phyloP scores from a whole-genome alignment of 53 echinoderm and acorn worm species.

The Stichopus horrens region DNA sequence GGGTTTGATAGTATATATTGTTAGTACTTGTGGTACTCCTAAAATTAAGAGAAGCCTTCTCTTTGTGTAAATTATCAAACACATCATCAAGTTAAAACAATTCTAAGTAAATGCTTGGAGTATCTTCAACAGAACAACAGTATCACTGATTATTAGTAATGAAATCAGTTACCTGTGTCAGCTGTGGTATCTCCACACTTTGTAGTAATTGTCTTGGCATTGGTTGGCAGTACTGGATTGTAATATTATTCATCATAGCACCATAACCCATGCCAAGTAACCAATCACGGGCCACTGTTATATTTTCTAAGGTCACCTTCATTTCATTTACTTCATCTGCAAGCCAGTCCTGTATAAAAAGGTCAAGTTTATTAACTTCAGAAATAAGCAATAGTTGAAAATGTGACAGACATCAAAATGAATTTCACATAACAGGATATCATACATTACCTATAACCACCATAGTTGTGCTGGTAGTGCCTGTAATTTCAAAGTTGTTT shows the following conservation, averaged over 20 bases:
- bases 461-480: no score
- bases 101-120: no score
- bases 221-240: slow-evolving; percentile 53
- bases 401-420: slow-evolving; percentile 2
- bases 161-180: slow-evolving; percentile 11
- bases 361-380: not conserved
- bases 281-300: slow-evolving; percentile 52
- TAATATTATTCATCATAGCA: slow-evolving; percentile 52
- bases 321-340: slow-evolving; percentile 47
- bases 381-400: not conserved
- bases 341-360: slow-evolving; percentile 28
- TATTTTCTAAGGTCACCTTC: slow-evolving; percentile 38
- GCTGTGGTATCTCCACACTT: slow-evolving; percentile 54
- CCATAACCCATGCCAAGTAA: slow-evolving; percentile 52
- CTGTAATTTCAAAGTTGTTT: no score
- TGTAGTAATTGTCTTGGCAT: slow-evolving; percentile 59
- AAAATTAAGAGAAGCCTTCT: no score
- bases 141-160: no score
- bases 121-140: no score
- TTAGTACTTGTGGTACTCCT: no score
- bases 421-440: not conserved
- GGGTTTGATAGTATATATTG: no score
- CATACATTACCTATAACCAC: no score
- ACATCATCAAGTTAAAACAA: no score
- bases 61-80: no score